A percentile compares a stretch with the other conserved stretches of the same genome.
Evolutionary conservation across 2,888 invertebrate genomes (phyloP).

Genomic region (Nymphalis c-album): DNA sequence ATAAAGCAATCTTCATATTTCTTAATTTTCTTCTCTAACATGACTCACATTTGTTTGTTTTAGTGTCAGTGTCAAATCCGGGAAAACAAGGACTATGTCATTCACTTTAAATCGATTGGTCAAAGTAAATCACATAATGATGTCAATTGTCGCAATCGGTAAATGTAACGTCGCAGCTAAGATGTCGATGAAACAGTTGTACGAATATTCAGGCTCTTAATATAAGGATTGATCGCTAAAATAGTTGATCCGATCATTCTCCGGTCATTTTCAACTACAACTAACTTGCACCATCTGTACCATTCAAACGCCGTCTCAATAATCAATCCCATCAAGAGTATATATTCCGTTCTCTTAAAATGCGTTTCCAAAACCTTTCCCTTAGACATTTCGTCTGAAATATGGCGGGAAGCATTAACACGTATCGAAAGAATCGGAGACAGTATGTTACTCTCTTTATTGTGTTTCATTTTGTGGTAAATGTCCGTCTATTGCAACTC

Average conservation of each 20-base stretch:
- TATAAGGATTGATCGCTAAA: conserved; percentile 1
- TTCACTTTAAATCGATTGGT: not conserved
- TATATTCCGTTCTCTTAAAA: not conserved
- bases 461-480: not conserved
- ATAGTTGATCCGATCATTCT: conserved; percentile 21
- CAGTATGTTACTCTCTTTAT: not conserved
- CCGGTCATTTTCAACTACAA: conserved; percentile 12
- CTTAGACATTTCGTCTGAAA: not conserved
- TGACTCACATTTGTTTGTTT: not conserved
- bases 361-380: not conserved
- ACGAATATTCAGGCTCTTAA: conserved; percentile 1
- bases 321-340: not conserved
- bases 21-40: not conserved
- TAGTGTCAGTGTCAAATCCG: not conserved
- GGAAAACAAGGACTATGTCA: not conserved
- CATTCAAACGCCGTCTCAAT: not conserved
- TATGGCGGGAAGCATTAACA: conserved; percentile 12
- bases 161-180: not conserved
- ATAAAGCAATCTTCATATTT: not conserved
- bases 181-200: conserved; percentile 11
- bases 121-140: not conserved
- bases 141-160: not conserved
- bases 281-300: not conserved
- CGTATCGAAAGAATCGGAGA: conserved; percentile 12
- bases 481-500: not conserved